Conservation (phyloP, 92 coral and sea anemone species). For the Epizoanthus scotinus region DNA sequence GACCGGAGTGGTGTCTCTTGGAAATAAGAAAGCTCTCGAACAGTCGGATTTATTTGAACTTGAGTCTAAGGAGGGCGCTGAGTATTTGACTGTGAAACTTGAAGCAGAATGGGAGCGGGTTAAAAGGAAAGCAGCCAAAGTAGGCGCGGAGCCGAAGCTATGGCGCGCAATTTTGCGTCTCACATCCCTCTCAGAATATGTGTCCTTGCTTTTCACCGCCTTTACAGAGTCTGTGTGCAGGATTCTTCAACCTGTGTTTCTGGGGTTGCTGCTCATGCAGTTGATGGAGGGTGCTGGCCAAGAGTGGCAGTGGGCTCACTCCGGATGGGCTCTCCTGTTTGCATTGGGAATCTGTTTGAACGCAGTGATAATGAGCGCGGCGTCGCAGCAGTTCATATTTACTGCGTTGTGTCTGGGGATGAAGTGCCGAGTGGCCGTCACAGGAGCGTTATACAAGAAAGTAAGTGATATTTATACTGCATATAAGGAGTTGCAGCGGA, state of each 20-base stretch:
- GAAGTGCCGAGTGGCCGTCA: slow-evolving; percentile 36
- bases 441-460: slow-evolving; percentile 36
- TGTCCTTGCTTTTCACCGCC: slow-evolving; percentile 4
- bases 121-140: neutral
- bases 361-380: slow-evolving; percentile 36
- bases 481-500: too few relatives aligned
- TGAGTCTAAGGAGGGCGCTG: slow-evolving; percentile 38
- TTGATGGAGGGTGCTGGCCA: slow-evolving; percentile 36
- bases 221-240: slow-evolving; percentile 35
- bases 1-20: slow-evolving; percentile 38
- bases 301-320: slow-evolving; percentile 33
- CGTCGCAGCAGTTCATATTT: slow-evolving; percentile 32
- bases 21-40: slow-evolving; percentile 30
- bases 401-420: slow-evolving; percentile 32
- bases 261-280: slow-evolving; percentile 28
- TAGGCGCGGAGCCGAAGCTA: slow-evolving; percentile 26
- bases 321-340: slow-evolving; percentile 33
- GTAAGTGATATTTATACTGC: neutral
- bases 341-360: slow-evolving; percentile 31
- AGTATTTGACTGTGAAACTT: slow-evolving; percentile 32
- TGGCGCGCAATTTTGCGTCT: slow-evolving; percentile 31
- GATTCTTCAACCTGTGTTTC: slow-evolving; percentile 36
- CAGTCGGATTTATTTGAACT: slow-evolving; percentile 40
- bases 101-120: slow-evolving; percentile 30
- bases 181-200: slow-evolving; percentile 12